These are phyloP conservation scores for Rousettus madagascariensis DNA, from an alignment of 2,797 vertebrate genomes.

Conservation along the genomic window DNA sequence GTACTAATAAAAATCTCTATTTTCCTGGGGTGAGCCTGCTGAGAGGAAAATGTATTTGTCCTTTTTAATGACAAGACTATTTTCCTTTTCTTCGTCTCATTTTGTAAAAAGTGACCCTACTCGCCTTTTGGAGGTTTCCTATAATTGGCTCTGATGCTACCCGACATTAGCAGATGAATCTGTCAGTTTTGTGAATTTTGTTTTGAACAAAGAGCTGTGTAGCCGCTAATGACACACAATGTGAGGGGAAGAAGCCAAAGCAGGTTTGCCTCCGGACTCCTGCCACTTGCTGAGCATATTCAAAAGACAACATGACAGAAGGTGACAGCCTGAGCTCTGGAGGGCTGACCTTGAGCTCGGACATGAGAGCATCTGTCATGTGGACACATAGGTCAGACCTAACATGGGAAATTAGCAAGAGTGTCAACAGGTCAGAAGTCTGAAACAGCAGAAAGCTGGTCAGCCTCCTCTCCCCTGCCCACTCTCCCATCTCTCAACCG, in stretches of 20 bases:
- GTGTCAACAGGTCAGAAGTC: neutral
- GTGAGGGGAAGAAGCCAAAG: conserved; percentile 34
- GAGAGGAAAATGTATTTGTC: conserved; percentile 56
- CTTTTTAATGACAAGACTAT: conserved; percentile 60
- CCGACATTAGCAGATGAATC: conserved; percentile 48
- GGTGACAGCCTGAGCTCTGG: neutral
- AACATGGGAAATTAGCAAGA: conserved; percentile 41
- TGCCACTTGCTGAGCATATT: neutral
- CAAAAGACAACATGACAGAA: conserved; percentile 24
- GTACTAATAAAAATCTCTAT: conserved; percentile 47
- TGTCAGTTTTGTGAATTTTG: conserved; percentile 42
- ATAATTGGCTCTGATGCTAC: conserved; percentile 57
- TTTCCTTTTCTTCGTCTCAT: conserved; percentile 43
- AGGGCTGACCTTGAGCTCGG: conserved; percentile 41
- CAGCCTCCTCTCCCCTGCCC: neutral
- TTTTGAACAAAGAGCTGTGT: conserved; percentile 40
- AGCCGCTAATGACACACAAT: conserved; percentile 41
- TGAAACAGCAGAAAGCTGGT: neutral
- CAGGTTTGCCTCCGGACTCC: neutral
- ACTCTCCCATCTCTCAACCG: neutral
- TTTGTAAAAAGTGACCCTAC: conserved; percentile 49
- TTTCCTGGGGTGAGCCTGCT: neutral
- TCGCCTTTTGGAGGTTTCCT: conserved; percentile 46
- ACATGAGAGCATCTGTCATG: conserved; percentile 42
- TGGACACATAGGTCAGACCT: neutral